Base-by-base conservation (phyloP, 2,888 invertebrate genomes). In the Amiota mariae region DNA sequence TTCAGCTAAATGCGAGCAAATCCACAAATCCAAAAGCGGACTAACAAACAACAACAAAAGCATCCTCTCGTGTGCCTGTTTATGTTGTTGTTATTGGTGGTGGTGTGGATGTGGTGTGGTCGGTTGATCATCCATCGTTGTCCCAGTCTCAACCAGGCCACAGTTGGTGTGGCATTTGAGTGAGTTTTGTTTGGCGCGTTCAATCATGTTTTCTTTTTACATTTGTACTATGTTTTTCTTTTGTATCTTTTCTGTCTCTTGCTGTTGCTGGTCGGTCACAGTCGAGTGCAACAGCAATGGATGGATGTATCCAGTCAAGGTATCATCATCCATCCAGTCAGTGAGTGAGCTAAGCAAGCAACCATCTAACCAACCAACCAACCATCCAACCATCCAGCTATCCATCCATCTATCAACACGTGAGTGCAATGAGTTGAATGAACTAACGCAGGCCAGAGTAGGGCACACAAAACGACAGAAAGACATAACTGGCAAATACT, bases 361-460 rank as follows among this genome's bases (percentile, higher is more conserved):
- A n/a, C n/a, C n/a, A n/a, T n/a, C 63, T 36, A 63, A 4, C 74
- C 76, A 75, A 24, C 76, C 66, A 78, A 46, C 73, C 71, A 73
- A 70, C 73, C 73, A 76, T 20, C 46, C 54, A 54, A 8, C 75
- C 71, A 75, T 61, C 78, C 74, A 78, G 63, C 77, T 54, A 76
- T 54, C 72, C 61, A 71, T 61, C 72, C 76, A 77, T 72, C 78
- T 73, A 80, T 78, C 73, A 71, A 67, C 24, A 73, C 56, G 70
- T 56, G 73, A 66, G 36, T 59, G 59, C 36, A n/a, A 20, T 75
- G 68, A 81, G 84, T 84, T 84, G 84, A 84, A 84, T 82, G 84
- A 85, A 85, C 84, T 82, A 79, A 75, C 56, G 47, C 46, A 70
- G 57, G 56, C 72, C 74, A 82, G 84, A 82, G 78, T 81, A 80